Evolutionary conservation across 2,888 invertebrate species (phyloP).

Genomic region (Acanthosepion lycidas): DNA sequence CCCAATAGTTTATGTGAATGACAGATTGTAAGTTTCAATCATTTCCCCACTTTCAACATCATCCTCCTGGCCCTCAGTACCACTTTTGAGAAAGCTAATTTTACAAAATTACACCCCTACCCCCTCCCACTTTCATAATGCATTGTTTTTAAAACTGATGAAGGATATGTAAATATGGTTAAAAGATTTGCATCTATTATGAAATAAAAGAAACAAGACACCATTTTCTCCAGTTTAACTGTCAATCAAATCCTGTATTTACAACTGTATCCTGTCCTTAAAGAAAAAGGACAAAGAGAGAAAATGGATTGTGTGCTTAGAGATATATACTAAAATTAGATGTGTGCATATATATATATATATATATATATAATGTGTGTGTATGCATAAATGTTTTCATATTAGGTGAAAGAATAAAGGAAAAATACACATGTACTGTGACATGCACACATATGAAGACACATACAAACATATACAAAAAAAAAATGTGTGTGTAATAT

Average conservation of each 20-base stretch:
- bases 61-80: not conserved
- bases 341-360: not conserved
- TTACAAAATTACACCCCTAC: too few relatives aligned
- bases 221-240: too few relatives aligned
- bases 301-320: not conserved
- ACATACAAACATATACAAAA: constrained; percentile 4
- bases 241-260: not conserved
- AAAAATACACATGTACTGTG: not conserved
- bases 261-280: not conserved
- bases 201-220: not conserved
- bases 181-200: not conserved
- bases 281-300: not conserved
- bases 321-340: not conserved
- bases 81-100: not conserved
- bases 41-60: not conserved
- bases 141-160: not conserved
- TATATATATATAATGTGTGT: not conserved
- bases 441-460: not conserved
- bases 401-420: not conserved
- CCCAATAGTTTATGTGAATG: too few relatives aligned
- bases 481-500: not conserved
- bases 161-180: constrained; percentile 3
- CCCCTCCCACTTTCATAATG: not conserved
- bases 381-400: not conserved
- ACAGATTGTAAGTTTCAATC: not conserved